Evolutionary conservation across 2,113 vertebrate genomes (phyloP).

Genomic region (Piaya cayana): DNA sequence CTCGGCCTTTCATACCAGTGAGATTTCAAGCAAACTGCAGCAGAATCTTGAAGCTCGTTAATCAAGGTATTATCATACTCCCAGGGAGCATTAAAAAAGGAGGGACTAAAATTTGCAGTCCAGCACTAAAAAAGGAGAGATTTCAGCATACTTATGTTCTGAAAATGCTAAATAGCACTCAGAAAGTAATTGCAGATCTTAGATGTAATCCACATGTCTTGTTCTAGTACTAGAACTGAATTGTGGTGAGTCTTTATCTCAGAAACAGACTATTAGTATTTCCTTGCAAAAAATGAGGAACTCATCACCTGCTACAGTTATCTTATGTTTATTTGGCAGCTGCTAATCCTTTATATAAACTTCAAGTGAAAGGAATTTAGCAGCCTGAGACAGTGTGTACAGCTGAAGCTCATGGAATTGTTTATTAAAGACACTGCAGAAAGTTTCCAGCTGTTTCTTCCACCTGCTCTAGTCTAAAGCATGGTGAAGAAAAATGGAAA

Average conservation of each 20-base stretch:
- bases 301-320: slow-evolving; percentile 37
- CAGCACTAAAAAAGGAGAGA: neutral
- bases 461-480: slow-evolving; percentile 12
- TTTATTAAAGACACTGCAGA: slow-evolving; percentile 25
- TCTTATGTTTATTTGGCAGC: neutral
- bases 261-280: slow-evolving; percentile 14
- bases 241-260: slow-evolving; percentile 2
- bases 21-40: neutral
- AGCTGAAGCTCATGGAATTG: neutral
- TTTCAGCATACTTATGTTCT: slow-evolving; percentile 15
- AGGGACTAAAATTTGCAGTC: slow-evolving; percentile 23
- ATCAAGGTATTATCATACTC: slow-evolving; percentile 35
- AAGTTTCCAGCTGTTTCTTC: slow-evolving; percentile 53
- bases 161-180: slow-evolving; percentile 44
- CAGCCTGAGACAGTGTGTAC: neutral
- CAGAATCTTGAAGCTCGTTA: neutral
- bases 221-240: neutral
- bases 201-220: slow-evolving; percentile 28
- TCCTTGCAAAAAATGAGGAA: slow-evolving; percentile 1
- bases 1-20: neutral
- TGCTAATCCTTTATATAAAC: slow-evolving; percentile 51
- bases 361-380: slow-evolving; percentile 44
- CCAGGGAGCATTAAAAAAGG: neutral
- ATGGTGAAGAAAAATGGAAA: neutral
- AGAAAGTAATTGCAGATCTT: slow-evolving; percentile 15